Base-by-base conservation (phyloP, 2,888 invertebrate species). In the Hoplodrina ambigua region DNA sequence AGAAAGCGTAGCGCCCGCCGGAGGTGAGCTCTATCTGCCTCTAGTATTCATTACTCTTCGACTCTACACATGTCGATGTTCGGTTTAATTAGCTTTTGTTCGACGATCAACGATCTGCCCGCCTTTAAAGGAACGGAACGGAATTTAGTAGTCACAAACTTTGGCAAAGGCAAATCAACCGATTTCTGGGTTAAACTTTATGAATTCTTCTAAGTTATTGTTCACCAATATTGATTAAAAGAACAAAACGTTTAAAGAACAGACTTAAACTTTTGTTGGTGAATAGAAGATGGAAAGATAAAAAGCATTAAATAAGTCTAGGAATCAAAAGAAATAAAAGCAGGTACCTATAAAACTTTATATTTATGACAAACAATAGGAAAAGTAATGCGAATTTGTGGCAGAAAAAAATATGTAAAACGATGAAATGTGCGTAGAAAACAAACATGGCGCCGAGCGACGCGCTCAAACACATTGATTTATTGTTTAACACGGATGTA, bases 1-100 rank as follows among this genome's bases (percentile, higher is more conserved):
- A 73, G 56, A 63, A 33, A 73, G 55, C 67, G 71, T 70, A 67
- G 76, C 72, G 79, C 82, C 80, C 80, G 78, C 82, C 80, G 85
- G 83, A 83, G 85, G 83, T 84, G 80, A 77, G 86, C 75, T 85
- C 69, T 80, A 77, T 84, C 82, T 78, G 77, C 83, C 86, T 86
- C 88, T 77, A 88, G 89, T 91, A 93, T 94, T 94, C 90, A 93
- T 94, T 94, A 92, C 91, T 90, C 86, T 86, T 88, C 81, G 81
- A 84, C 84, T 87, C 88, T 88, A 91, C 91, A 93, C 90, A 92
- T 90, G 89, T 89, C 93, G 87, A 91, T 92, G 94, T 93, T 93
- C 90, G 88, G 84, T 92, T 93, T 94, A 93, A 94, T 94, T 94
- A 93, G 91, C 93, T 94, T 94, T 93, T 90, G 92, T 93, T 90